Conservation (phyloP, 2,888 invertebrate genomes). For the Myopa testacea region DNA sequence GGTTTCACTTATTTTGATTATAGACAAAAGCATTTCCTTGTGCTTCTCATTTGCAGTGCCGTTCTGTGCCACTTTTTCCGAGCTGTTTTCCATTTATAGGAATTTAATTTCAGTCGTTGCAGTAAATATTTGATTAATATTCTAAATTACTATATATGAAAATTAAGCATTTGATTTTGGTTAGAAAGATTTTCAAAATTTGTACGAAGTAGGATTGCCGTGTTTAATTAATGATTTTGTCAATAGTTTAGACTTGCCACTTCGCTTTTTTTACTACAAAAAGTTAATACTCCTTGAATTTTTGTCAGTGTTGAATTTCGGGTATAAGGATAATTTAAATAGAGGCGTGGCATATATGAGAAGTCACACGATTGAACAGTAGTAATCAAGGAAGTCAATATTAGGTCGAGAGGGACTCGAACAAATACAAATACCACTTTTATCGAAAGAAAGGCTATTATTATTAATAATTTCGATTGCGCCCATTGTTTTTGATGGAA, state of each 20-base stretch:
- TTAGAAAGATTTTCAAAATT: background rate
- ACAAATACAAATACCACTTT: no score
- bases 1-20: background rate
- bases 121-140: background rate
- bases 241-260: background rate
- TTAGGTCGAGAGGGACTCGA: no score
- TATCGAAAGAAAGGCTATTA: no score
- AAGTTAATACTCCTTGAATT: no score
- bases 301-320: no score
- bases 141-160: background rate
- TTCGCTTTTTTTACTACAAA: no score
- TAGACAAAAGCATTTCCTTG: constrained; percentile 12
- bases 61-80: background rate
- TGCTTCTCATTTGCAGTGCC: background rate
- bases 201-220: background rate
- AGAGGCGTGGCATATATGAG: no score
- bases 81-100: constrained; percentile 8
- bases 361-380: no score
- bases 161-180: background rate
- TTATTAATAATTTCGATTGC: no score
- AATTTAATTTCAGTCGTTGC: background rate
- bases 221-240: background rate
- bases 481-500: no score
- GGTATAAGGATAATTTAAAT: no score
- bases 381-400: no score